A percentile compares a stretch with the other conserved stretches of the same genome.
These are phyloP conservation scores for Notechis scutatus DNA, from an alignment of 2,113 vertebrate genomes.

Conservation along the genomic window DNA sequence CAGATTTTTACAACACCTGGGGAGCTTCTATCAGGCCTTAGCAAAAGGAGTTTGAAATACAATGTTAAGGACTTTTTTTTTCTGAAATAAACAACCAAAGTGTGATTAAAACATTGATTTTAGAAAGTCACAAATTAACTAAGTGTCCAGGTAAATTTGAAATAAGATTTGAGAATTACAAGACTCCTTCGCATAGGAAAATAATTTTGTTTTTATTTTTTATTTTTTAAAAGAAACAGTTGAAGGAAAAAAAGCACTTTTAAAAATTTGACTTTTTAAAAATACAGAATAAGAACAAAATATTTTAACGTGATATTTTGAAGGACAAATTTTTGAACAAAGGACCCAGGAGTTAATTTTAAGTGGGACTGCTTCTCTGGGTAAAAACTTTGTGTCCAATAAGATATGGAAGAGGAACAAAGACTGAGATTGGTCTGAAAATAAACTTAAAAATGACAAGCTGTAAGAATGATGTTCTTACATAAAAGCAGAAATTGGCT, in stretches of 20 bases:
- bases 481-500: not conserved
- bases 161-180: not conserved
- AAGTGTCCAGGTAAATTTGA: not conserved
- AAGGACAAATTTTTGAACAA: not conserved
- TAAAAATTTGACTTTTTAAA: too few species aligned
- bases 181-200: not conserved
- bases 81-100: not conserved
- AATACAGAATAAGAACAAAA: not conserved
- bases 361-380: not conserved
- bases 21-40: too few species aligned
- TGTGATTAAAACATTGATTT: not conserved
- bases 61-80: not conserved
- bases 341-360: not conserved
- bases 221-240: not conserved
- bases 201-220: not conserved
- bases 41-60: too few species aligned
- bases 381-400: not conserved
- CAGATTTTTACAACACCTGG: not conserved
- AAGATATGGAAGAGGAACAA: not conserved
- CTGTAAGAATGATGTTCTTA: not conserved
- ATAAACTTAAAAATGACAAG: not conserved
- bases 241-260: not conserved
- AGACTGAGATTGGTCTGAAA: not conserved
- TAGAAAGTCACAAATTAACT: not conserved
- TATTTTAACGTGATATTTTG: not conserved